These are phyloP conservation scores for Apeira syringaria DNA, from an alignment of 2,888 invertebrate genomes.

Conservation along the genomic window DNA sequence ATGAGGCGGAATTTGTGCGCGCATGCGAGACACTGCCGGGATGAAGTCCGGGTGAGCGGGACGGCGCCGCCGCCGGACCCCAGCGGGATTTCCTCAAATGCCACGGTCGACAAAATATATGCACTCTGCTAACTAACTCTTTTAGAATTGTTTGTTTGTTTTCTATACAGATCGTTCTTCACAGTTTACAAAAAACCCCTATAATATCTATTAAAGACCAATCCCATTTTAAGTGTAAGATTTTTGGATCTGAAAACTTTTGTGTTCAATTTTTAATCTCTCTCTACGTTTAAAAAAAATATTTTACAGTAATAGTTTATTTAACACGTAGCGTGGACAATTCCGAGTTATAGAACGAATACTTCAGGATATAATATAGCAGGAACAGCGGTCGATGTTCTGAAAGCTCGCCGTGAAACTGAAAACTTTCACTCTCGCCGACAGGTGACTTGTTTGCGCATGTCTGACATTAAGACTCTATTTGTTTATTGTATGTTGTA, in stretches of 20 bases:
- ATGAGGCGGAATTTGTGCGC: constrained; percentile 53
- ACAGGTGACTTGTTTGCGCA: constrained; percentile 45
- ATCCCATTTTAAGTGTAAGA: no score
- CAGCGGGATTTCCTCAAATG: constrained; percentile 59
- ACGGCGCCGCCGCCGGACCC: constrained; percentile 59
- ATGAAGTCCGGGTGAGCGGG: constrained; percentile 44
- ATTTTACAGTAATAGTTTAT: no score
- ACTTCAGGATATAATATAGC: no score
- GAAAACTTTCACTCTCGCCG: constrained; percentile 53
- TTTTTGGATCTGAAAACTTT: no score
- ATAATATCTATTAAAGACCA: no score
- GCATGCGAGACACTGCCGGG: constrained; percentile 61
- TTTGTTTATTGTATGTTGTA: no score
- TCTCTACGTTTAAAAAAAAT: no score
- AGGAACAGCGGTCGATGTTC: neutral
- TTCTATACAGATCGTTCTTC: no score
- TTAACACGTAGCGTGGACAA: no score
- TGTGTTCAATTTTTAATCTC: no score
- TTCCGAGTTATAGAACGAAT: no score
- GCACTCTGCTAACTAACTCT: constrained; percentile 14
- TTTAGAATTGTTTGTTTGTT: neutral
- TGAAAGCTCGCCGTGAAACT: constrained; percentile 46
- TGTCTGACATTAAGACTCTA: constrained; percentile 30
- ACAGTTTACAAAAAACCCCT: no score
- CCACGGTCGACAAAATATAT: constrained; percentile 53